A percentile compares a stretch with the other conserved stretches of the same genome.
These are phyloP conservation scores for Channa maculata DNA, from an alignment of 2,113 vertebrate species.

Conservation along the genomic window DNA sequence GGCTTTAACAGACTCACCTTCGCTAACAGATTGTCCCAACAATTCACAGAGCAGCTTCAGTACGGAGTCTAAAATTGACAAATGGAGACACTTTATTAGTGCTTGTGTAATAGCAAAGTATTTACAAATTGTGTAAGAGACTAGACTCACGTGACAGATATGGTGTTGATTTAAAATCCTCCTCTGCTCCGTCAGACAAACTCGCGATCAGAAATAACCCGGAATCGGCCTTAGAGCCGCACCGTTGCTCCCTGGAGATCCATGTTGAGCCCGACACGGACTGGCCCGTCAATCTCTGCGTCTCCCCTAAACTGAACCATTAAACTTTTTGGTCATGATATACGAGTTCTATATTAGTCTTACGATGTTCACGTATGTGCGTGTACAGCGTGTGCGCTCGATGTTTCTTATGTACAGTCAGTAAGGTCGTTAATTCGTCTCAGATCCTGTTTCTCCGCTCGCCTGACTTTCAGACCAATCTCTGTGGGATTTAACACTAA, in stretches of 20 bases:
- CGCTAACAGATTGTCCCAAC: neutral
- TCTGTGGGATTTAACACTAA: slow-evolving; percentile 44
- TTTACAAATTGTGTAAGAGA: neutral
- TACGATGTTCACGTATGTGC: neutral
- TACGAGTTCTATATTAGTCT: fast-evolving
- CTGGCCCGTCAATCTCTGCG: slow-evolving; percentile 35
- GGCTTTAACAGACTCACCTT: slow-evolving; percentile 40
- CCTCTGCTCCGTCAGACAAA: slow-evolving; percentile 4
- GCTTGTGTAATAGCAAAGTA: neutral
- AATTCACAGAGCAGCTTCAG: neutral
- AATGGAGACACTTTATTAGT: neutral
- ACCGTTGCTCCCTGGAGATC: slow-evolving; percentile 68
- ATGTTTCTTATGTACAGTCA: neutral
- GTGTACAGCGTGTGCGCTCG: neutral
- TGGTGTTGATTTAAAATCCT: slow-evolving; percentile 8
- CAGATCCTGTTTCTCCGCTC: slow-evolving; percentile 7
- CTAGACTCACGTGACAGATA: slow-evolving; percentile 48
- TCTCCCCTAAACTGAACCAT: slow-evolving; percentile 21
- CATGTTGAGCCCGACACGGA: slow-evolving; percentile 62
- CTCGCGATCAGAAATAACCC: slow-evolving; percentile 28
- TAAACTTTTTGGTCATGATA: slow-evolving; percentile 42
- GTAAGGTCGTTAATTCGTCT: slow-evolving; percentile 9
- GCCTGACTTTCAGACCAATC: slow-evolving; percentile 40
- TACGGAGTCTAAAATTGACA: slow-evolving; percentile 16
- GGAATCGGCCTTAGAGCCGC: slow-evolving; percentile 58